Conservation (phyloP, 2,113 vertebrate genomes). For the Gorsachius goisagi region DNA sequence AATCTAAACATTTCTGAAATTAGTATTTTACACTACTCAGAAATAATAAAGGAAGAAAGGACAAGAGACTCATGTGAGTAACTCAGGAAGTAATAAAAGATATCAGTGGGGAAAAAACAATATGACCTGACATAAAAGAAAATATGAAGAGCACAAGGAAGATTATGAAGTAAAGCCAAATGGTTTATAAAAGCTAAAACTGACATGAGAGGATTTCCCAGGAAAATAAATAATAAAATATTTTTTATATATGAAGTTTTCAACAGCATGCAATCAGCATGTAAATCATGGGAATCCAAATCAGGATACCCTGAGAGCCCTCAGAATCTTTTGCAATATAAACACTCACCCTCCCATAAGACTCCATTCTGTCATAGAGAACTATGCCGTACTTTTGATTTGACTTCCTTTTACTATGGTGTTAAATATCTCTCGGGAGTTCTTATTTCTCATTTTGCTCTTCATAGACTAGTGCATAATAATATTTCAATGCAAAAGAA, state of each 20-base stretch:
- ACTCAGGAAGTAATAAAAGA: not conserved
- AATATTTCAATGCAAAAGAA: not conserved
- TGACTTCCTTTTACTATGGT: not conserved
- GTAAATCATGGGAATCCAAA: not conserved
- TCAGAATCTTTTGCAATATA: not conserved
- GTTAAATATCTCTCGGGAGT: not conserved
- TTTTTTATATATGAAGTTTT: not conserved
- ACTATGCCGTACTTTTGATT: not conserved
- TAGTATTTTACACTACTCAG: not conserved
- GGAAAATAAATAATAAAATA: not conserved
- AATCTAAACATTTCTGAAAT: not conserved
- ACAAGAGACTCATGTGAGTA: not conserved
- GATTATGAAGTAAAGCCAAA: not conserved
- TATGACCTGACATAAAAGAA: not conserved
- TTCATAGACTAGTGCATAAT: not conserved
- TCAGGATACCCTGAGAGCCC: not conserved
- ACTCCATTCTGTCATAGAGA: not conserved
- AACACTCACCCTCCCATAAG: not conserved
- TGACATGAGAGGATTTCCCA: not conserved
- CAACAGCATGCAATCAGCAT: not conserved
- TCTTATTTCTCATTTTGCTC: not conserved
- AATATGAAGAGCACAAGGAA: not conserved
- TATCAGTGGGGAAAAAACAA: not conserved
- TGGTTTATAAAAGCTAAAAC: not conserved
- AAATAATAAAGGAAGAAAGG: not conserved